phyloP scores from a whole-genome alignment of 2,797 vertebrate species.

The Phrynocephalus guinanensis region DNA sequence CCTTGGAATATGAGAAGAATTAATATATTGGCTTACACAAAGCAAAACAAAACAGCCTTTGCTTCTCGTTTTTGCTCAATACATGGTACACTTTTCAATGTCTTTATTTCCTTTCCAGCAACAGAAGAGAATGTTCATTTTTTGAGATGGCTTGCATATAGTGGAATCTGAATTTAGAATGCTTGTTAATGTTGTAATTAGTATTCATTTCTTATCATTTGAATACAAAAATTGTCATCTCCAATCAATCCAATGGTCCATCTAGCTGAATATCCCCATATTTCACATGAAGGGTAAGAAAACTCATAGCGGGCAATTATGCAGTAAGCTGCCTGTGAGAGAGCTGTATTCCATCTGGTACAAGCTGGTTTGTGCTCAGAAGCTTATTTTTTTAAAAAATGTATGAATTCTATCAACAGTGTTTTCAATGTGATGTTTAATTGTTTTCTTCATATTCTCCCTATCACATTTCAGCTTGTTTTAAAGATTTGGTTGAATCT shows the following conservation, averaged over 20 bases:
- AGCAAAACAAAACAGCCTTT: not conserved
- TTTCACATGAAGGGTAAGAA: conserved; percentile 28
- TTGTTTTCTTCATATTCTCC: not conserved
- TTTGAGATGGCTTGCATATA: not conserved
- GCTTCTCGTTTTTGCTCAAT: not conserved
- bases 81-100: not conserved
- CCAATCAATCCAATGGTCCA: conserved; percentile 27
- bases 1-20: not conserved
- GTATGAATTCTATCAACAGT: not conserved
- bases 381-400: not conserved
- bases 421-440: conserved; percentile 1
- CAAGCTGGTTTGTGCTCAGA: not conserved
- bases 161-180: conserved; percentile 11
- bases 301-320: conserved; percentile 11
- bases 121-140: conserved; percentile 13
- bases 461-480: not conserved
- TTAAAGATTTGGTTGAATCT: not conserved
- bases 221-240: conserved; percentile 35
- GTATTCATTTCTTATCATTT: conserved; percentile 26
- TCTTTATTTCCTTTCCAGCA: conserved; percentile 4
- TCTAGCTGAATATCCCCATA: conserved; percentile 16
- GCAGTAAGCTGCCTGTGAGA: conserved; percentile 14
- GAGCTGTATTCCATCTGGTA: conserved; percentile 20
- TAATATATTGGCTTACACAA: not conserved
- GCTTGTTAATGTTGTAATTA: conserved; percentile 29